Percentiles rank a stretch among this genome's conserved stretches.
Evolutionary conservation across 2,797 vertebrate genomes (phyloP).

Genomic region (Lithobates sylvaticus): DNA sequence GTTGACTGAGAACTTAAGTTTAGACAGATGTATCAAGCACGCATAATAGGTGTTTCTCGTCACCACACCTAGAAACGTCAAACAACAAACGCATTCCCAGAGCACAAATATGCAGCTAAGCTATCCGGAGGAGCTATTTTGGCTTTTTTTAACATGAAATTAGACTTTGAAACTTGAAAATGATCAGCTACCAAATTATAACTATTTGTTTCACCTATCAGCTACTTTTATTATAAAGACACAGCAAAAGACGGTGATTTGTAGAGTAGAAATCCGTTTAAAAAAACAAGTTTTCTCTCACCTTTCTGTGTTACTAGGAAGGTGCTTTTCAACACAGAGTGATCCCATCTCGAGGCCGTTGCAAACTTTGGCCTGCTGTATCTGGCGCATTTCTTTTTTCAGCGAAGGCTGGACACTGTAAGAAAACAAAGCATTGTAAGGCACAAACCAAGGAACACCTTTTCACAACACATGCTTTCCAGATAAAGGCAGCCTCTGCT

Average conservation of each 20-base stretch:
- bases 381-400: slow-evolving; percentile 65
- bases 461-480: slow-evolving; percentile 27
- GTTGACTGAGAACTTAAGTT: slow-evolving; percentile 9
- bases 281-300: slow-evolving; percentile 70
- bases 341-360: slow-evolving; percentile 65
- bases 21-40: slow-evolving; percentile 12
- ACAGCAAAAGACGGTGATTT: not conserved
- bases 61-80: slow-evolving; percentile 14
- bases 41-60: slow-evolving; percentile 14
- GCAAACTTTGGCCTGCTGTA: slow-evolving; percentile 68
- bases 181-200: not conserved
- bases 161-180: not conserved
- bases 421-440: slow-evolving; percentile 50
- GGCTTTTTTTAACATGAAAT: not conserved
- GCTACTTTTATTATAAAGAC: not conserved
- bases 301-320: slow-evolving; percentile 77
- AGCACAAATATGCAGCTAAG: slow-evolving; percentile 3
- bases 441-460: slow-evolving; percentile 43
- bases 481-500: slow-evolving; percentile 50
- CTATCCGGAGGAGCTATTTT: not conserved
- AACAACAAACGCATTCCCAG: slow-evolving; percentile 12
- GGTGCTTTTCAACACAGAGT: slow-evolving; percentile 73
- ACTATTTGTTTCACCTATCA: not conserved
- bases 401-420: slow-evolving; percentile 72
- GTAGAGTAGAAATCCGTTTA: not conserved